These are phyloP conservation scores for Cerastis rubricosa DNA, from an alignment of 2,888 invertebrate genomes.

Conservation along the genomic window DNA sequence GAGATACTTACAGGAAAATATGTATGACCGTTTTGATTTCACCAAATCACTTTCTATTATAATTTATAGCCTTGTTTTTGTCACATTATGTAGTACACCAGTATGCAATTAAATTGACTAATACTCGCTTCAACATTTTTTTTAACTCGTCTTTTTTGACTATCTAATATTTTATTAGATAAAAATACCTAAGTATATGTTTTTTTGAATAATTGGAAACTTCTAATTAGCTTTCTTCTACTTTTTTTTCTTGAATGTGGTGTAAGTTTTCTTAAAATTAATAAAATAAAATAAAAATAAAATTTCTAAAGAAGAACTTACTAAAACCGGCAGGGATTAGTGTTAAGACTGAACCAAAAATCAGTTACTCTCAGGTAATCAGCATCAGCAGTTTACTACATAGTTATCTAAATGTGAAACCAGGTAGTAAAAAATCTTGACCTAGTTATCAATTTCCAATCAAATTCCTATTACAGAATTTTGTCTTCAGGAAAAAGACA, in stretches of 20 bases:
- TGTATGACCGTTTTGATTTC: constrained; percentile 13
- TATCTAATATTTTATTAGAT: background rate
- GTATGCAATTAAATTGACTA: constrained; percentile 23
- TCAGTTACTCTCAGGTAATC: background rate
- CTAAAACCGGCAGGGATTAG: background rate
- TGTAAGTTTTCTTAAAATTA: no score
- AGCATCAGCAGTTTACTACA: background rate
- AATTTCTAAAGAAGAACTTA: background rate
- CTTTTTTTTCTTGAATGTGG: no score
- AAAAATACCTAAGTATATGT: no score
- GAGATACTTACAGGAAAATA: background rate
- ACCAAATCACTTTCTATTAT: constrained; percentile 47
- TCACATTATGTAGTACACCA: constrained; percentile 20
- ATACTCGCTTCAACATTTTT: background rate
- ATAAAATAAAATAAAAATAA: no score
- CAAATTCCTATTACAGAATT: background rate
- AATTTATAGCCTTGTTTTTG: constrained; percentile 56
- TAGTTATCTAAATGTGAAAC: background rate
- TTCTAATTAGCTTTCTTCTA: no score
- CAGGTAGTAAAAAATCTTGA: background rate
- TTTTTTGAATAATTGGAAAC: no score
- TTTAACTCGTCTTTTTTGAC: background rate
- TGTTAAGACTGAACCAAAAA: background rate
- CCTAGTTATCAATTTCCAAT: background rate
- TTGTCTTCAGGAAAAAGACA: background rate